A percentile compares a stretch with the other conserved stretches of the same genome.
phyloP scores from a whole-genome alignment of 2,113 vertebrate species.

The Hoplias malabaricus region DNA sequence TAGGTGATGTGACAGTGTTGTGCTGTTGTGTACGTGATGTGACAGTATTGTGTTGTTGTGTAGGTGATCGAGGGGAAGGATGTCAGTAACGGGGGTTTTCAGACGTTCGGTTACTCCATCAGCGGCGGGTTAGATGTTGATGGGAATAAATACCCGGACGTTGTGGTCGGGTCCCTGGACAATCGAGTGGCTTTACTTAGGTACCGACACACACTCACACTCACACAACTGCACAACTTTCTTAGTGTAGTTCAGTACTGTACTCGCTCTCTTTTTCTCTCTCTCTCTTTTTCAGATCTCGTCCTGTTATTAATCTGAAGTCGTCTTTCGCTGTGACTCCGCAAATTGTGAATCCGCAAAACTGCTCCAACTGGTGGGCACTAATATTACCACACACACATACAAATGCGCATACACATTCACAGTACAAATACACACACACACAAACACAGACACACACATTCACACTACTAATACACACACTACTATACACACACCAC shows the following conservation, averaged over 20 bases:
- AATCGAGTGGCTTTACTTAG: constrained; percentile 80
- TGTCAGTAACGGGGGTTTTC: constrained; percentile 63
- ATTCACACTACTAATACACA: no score
- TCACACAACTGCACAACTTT: no score
- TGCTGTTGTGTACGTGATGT: background rate
- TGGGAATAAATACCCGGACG: constrained; percentile 83
- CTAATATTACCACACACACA: background rate
- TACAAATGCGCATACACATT: background rate
- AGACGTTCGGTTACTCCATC: constrained; percentile 87
- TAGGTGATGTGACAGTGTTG: background rate
- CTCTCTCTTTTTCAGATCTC: constrained; percentile 53
- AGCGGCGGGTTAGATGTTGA: constrained; percentile 84
- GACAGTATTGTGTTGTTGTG: background rate
- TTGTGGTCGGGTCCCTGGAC: constrained; percentile 85
- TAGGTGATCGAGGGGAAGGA: constrained; percentile 71
- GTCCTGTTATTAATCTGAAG: constrained; percentile 67
- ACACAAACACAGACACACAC: no score
- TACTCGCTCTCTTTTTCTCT: no score
- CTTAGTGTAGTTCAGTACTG: no score
- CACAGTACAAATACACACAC: no score
- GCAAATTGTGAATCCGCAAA: constrained; percentile 41
- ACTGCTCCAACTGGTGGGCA: constrained; percentile 66
- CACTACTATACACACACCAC: no score
- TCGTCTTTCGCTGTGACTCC: constrained; percentile 62
- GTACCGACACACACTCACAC: constrained; percentile 63